Conservation (phyloP, 2,113 vertebrate genomes). For the Chaetorhynchus papuensis region DNA sequence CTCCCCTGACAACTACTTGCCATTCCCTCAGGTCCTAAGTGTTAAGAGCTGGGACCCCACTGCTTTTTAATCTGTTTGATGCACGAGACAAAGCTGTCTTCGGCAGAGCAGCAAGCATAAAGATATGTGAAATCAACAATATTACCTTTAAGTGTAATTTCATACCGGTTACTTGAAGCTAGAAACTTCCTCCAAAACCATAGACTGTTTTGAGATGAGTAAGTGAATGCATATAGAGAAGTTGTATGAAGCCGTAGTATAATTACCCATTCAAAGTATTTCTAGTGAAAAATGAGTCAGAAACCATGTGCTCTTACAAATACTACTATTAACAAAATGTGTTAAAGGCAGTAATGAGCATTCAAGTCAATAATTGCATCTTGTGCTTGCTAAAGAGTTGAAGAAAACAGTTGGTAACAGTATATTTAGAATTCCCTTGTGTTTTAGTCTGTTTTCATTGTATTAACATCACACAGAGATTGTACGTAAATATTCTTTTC, state of each 20-base stretch:
- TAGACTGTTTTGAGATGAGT: fast-evolving
- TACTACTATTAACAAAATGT: background rate
- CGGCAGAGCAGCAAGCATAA: background rate
- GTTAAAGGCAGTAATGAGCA: background rate
- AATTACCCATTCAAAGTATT: background rate
- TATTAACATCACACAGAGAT: background rate
- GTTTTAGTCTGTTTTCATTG: background rate
- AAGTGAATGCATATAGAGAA: background rate
- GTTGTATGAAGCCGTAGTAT: background rate
- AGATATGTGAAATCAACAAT: background rate
- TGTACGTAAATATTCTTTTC: background rate
- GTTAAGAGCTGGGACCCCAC: background rate
- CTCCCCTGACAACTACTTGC: too few relatives aligned
- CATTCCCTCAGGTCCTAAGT: background rate
- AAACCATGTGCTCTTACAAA: background rate
- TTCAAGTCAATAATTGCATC: background rate
- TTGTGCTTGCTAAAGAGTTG: background rate
- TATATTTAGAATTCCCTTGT: background rate
- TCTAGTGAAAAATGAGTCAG: background rate
- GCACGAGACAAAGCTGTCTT: background rate
- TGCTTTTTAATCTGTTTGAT: background rate
- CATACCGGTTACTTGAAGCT: background rate
- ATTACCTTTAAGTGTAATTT: background rate
- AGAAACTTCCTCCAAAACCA: background rate
- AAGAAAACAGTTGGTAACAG: background rate